A percentile compares a stretch with the other conserved stretches of the same genome.
Evolutionary conservation across 2,888 invertebrate genomes (phyloP).

Genomic region (Galerucella pusilla): DNA sequence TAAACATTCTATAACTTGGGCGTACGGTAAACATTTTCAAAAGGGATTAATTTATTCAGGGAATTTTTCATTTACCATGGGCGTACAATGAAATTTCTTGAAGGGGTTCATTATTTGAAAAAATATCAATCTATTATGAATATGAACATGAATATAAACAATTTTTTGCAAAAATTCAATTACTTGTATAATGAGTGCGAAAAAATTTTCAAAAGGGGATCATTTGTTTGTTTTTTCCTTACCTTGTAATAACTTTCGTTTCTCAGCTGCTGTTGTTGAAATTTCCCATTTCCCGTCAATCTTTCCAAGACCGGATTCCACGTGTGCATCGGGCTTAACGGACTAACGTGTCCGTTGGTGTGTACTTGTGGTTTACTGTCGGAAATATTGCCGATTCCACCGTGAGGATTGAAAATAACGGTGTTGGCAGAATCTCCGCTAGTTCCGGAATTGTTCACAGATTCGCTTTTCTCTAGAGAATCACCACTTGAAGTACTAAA

Average conservation of each 20-base stretch:
- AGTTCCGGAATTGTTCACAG: constrained; percentile 65
- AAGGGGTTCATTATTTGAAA: too few relatives aligned
- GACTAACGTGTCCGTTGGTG: constrained; percentile 26
- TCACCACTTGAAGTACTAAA: constrained; percentile 52
- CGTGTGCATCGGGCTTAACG: constrained; percentile 71
- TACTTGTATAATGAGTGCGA: too few relatives aligned
- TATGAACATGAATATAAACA: too few relatives aligned
- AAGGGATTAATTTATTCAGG: too few relatives aligned
- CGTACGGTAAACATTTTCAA: too few relatives aligned
- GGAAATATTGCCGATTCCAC: constrained; percentile 34
- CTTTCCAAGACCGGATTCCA: constrained; percentile 92
- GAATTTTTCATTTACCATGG: too few relatives aligned
- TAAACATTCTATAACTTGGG: too few relatives aligned
- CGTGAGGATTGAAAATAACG: constrained; percentile 66
- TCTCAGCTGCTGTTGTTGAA: constrained; percentile 67
- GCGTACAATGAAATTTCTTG: too few relatives aligned
- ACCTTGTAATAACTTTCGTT: constrained; percentile 95
- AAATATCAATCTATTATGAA: too few relatives aligned
- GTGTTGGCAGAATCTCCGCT: constrained; percentile 68
- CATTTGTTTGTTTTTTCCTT: constrained; percentile 54
- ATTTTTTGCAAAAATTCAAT: too few relatives aligned
- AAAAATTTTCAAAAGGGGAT: too few relatives aligned
- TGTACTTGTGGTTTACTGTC: constrained; percentile 24
- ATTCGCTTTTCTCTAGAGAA: constrained; percentile 51
- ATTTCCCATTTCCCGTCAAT: constrained; percentile 74